These are phyloP conservation scores for Clavelina lepadiformis DNA, from an alignment of 23 tunicate species.

Conservation along the genomic window DNA sequence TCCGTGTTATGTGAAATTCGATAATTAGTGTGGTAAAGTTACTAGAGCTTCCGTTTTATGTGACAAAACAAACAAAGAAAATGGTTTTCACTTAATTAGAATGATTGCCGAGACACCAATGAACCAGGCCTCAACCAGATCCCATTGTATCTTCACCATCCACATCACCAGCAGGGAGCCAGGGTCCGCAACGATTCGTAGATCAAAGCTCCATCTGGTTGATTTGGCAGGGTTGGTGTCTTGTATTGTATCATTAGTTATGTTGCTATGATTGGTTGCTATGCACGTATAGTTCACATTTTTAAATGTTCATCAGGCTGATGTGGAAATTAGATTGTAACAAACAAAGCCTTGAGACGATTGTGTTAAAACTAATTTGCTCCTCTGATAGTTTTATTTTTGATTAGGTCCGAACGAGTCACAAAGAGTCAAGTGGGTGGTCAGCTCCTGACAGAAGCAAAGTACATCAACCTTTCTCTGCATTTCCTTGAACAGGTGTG, in stretches of 20 bases:
- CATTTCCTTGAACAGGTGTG: constrained; percentile 91
- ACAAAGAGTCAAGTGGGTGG: constrained; percentile 85
- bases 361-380: neutral
- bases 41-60: too few species aligned
- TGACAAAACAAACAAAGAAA: too few species aligned
- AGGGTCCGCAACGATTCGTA: constrained; percentile 81
- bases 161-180: constrained; percentile 93
- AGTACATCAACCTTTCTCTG: constrained; percentile 90
- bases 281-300: too few species aligned
- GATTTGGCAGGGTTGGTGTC: constrained; percentile 99
- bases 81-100: too few species aligned
- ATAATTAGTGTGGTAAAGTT: too few species aligned
- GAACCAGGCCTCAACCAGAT: constrained; percentile 98
- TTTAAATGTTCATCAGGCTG: too few species aligned
- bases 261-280: too few species aligned
- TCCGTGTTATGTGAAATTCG: too few species aligned
- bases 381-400: neutral
- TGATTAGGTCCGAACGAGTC: constrained; percentile 77
- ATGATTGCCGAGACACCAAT: constrained; percentile 99
- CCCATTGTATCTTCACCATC: constrained; percentile 97
- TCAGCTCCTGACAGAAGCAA: constrained; percentile 85
- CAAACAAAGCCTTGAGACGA: neutral
- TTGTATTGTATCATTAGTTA: too few species aligned
- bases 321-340: too few species aligned
- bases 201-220: constrained; percentile 93